phyloP scores from a whole-genome alignment of 2,113 vertebrate genomes.

The Prunella fulvescens region DNA sequence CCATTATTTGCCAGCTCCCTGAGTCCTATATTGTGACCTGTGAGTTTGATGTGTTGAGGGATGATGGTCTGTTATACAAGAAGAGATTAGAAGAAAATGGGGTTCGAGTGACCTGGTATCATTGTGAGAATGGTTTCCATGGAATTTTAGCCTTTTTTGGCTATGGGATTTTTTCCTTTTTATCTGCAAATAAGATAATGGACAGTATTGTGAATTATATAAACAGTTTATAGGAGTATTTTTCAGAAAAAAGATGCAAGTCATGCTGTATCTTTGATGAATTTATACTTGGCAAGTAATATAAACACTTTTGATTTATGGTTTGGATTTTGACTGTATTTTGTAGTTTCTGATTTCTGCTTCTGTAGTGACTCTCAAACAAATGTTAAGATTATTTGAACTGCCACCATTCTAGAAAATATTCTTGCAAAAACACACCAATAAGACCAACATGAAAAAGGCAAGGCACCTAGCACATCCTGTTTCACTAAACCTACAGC shows the following conservation, averaged over 20 bases:
- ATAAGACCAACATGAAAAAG: accelerated
- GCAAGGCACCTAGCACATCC: not conserved
- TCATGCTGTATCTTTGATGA: not conserved
- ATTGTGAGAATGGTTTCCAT: constrained; percentile 78
- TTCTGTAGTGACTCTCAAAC: not conserved
- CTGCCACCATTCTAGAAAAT: not conserved
- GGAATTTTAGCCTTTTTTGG: constrained; percentile 74
- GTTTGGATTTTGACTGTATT: not conserved
- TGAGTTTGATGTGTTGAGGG: constrained; percentile 82
- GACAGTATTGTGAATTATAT: constrained; percentile 70
- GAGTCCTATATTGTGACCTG: constrained; percentile 80
- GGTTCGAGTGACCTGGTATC: constrained; percentile 76
- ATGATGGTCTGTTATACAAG: constrained; percentile 81
- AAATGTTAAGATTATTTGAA: not conserved
- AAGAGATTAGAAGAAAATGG: constrained; percentile 80
- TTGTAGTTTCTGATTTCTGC: not conserved
- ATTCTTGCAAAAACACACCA: not conserved
- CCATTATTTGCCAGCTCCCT: constrained; percentile 67
- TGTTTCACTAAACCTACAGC: not conserved
- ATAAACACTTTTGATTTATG: not conserved
- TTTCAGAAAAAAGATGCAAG: not conserved
- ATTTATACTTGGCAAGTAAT: not conserved
- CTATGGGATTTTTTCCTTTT: constrained; percentile 61
- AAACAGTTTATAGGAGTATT: constrained; percentile 55
- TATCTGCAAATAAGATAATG: constrained; percentile 62